phyloP scores from a whole-genome alignment of 2,888 invertebrate species.

The Homarus gammarus region DNA sequence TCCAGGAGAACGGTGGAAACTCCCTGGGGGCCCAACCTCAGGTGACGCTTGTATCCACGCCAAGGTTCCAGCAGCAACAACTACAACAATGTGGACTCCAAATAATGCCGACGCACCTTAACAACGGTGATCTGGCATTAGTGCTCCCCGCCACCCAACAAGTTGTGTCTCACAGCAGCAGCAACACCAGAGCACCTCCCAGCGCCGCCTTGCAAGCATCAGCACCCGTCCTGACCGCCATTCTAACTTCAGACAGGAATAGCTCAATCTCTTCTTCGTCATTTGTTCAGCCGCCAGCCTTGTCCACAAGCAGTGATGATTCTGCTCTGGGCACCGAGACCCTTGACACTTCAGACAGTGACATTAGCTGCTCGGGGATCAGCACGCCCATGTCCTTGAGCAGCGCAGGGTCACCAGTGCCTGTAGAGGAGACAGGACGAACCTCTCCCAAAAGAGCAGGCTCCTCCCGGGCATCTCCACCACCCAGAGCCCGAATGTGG shows the following conservation, averaged over 20 bases:
- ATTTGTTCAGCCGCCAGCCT: slow-evolving; percentile 60
- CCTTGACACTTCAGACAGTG: slow-evolving; percentile 56
- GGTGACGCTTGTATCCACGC: slow-evolving; percentile 47
- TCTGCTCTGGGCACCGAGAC: slow-evolving; percentile 58
- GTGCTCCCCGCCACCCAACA: slow-evolving; percentile 84
- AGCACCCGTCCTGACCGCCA: slow-evolving; percentile 54
- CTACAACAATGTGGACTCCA: slow-evolving; percentile 83
- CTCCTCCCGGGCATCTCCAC: slow-evolving; percentile 11
- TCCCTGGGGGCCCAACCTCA: slow-evolving; percentile 61
- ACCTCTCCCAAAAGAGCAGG: slow-evolving; percentile 43
- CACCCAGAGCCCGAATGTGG: slow-evolving; percentile 36
- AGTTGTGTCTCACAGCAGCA: slow-evolving; percentile 76
- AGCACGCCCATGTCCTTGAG: slow-evolving; percentile 58
- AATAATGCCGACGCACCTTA: slow-evolving; percentile 88
- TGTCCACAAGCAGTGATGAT: slow-evolving; percentile 60
- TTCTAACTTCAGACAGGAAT: slow-evolving; percentile 56
- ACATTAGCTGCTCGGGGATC: slow-evolving; percentile 58
- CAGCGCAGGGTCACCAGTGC: slow-evolving; percentile 52
- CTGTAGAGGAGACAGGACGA: slow-evolving; percentile 42
- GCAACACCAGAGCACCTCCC: slow-evolving; percentile 18
- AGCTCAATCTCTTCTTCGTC: background rate
- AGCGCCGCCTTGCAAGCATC: slow-evolving; percentile 58
- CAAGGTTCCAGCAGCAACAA: background rate
- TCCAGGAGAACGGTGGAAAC: slow-evolving; percentile 40
- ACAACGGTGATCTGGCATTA: slow-evolving; percentile 90